These are phyloP conservation scores for Amazonetta brasiliensis DNA, from an alignment of 2,797 vertebrate genomes.

Conservation along the genomic window DNA sequence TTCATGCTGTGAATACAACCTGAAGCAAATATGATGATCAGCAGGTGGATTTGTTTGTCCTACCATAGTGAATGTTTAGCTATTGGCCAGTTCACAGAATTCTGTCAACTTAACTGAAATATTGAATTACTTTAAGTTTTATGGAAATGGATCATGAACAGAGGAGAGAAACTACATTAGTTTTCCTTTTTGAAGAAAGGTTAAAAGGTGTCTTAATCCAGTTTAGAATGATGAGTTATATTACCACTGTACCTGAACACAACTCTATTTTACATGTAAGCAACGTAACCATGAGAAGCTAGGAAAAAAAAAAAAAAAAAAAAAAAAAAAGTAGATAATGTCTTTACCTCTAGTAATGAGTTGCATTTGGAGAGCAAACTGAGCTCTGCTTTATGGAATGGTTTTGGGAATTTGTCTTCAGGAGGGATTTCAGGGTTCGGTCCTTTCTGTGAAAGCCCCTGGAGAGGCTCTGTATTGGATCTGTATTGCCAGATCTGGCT, in stretches of 20 bases:
- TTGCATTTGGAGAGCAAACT: neutral
- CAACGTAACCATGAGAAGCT: neutral
- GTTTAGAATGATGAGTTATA: neutral
- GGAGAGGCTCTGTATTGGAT: neutral
- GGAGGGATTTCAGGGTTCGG: neutral
- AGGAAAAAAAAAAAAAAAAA: neutral
- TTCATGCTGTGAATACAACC: neutral
- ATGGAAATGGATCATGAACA: neutral
- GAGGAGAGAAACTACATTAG: neutral
- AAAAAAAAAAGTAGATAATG: neutral
- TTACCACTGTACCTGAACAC: neutral
- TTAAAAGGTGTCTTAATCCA: constrained; percentile 37
- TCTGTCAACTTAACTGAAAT: neutral
- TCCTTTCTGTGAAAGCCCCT: neutral
- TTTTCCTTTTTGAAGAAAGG: neutral
- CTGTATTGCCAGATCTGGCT: neutral
- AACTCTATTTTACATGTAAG: neutral
- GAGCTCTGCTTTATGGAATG: neutral
- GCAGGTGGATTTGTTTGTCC: neutral
- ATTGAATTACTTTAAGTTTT: neutral
- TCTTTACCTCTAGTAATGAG: neutral
- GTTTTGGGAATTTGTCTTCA: neutral
- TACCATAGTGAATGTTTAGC: neutral
- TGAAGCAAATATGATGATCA: neutral
- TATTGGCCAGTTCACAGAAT: neutral